These are phyloP conservation scores for Meiosimyza decipiens DNA, from an alignment of 2,888 invertebrate genomes.

Conservation along the genomic window DNA sequence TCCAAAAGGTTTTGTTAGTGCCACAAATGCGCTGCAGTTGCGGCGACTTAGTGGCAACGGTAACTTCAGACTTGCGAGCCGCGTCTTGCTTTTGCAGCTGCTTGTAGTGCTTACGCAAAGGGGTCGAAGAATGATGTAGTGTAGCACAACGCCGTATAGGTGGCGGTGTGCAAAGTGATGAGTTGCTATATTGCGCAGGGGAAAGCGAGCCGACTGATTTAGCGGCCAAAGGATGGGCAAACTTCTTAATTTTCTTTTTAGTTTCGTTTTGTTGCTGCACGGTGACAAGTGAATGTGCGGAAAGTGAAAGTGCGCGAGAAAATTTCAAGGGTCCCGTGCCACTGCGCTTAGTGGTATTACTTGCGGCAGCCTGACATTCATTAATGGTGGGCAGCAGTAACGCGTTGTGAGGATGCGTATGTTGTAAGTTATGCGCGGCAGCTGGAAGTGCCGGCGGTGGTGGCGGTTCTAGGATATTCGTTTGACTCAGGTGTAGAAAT, in stretches of 20 bases:
- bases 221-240: conserved; percentile 36
- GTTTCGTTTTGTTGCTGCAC: conserved; percentile 35
- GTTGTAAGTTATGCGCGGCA: conserved; percentile 44
- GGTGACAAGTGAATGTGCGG: conserved; percentile 56
- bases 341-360: conserved; percentile 17
- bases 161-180: conserved; percentile 62
- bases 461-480: conserved; percentile 59
- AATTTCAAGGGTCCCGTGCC: conserved; percentile 52
- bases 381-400: conserved; percentile 62
- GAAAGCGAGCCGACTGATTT: conserved; percentile 57
- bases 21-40: conserved; percentile 56
- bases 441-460: conserved; percentile 47
- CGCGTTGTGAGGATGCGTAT: conserved; percentile 60
- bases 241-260: background rate
- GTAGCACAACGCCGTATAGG: conserved; percentile 63
- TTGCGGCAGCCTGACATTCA: conserved; percentile 53
- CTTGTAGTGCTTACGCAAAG: conserved; percentile 19
- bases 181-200: conserved; percentile 56
- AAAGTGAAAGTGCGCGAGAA: conserved; percentile 59
- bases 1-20: conserved; percentile 62
- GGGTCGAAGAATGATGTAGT: conserved; percentile 53
- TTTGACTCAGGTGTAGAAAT: conserved; percentile 63
- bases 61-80: conserved; percentile 5
- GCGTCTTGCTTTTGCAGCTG: conserved; percentile 32
- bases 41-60: conserved; percentile 37